Evolutionary conservation across 2,797 vertebrate genomes (phyloP), one percentile per base, ranked within the genome.

Genomic region (Hemibagrus guttatus): DNA sequence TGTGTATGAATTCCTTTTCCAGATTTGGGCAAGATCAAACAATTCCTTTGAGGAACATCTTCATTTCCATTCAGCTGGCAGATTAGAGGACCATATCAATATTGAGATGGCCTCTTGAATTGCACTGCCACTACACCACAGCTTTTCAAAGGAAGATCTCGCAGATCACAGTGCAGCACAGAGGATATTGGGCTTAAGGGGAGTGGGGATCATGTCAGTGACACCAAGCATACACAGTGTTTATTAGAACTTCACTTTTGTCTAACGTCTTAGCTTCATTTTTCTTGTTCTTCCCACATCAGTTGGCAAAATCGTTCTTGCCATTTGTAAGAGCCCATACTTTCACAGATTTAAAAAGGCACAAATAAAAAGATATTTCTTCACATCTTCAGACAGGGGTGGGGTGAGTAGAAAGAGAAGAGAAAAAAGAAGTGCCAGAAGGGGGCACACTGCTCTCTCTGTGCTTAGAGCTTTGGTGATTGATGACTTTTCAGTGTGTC

Each of bases 361-460:
- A 95, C 93, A 95, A 94, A 96, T 95, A 94, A 96, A 68, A 96
- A 95, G 95, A 95, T 93, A 94, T 94, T 94, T 95, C 94, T 94
- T 95, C 93, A 94, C 93, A 95, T 96, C 94, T 95, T 92, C 92
- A 95, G 94, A 95, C 91, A 92, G 79, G 79, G 61, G 74, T 83
- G 86, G 69, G 63, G 93, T 35, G 74, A 64, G 61, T 42, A 66
- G 84, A 42, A 86, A 79, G 56, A 19, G 31, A 90, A 86, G 54
- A 92, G 93, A 95, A 93, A 94, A 95, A 93, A 95, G 95, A 94
- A 94, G 95, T 95, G 95, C 97, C 97, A 98, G 98, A 97, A 98
- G 97, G 97, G 97, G 97, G 97, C 97, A 97, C 96, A 95, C 94
- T 95, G 95, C 93, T 95, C 94, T 95, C 94, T 95, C 94, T 96